Conservation (phyloP, 1,140 invertebrate genomes). For the Drosophila prosaltans region DNA sequence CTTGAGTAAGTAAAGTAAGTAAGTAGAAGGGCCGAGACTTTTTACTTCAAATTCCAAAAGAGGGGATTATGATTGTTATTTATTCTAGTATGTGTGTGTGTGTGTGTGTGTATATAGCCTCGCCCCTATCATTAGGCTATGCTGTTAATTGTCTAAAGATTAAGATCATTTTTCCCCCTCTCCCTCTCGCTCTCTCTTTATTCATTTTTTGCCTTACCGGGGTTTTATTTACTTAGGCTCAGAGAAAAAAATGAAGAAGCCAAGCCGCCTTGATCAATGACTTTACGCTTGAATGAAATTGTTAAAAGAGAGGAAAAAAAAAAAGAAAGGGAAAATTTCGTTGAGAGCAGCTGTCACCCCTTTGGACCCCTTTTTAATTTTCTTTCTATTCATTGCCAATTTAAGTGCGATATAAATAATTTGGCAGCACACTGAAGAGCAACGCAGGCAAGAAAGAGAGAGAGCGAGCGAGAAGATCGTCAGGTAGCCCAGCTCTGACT, state of each 20-base stretch:
- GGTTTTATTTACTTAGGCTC: slow-evolving; percentile 68
- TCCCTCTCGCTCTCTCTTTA: not conserved
- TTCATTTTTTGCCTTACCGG: slow-evolving; percentile 46
- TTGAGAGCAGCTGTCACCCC: slow-evolving; percentile 74
- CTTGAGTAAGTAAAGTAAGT: slow-evolving; percentile 30
- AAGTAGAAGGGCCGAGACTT: slow-evolving; percentile 20
- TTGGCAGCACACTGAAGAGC: slow-evolving; percentile 42
- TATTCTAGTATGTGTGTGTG: slow-evolving; percentile 22
- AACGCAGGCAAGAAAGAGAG: too few relatives aligned
- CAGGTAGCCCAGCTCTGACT: slow-evolving; percentile 66
- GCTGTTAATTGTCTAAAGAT: slow-evolving; percentile 70
- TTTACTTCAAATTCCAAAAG: slow-evolving; percentile 40
- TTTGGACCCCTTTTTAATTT: slow-evolving; percentile 35
- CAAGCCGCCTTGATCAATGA: slow-evolving; percentile 55
- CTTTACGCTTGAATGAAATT: slow-evolving; percentile 57
- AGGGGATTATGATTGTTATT: slow-evolving; percentile 65
- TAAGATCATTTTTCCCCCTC: slow-evolving; percentile 57
- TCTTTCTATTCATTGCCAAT: slow-evolving; percentile 77
- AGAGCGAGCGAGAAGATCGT: not conserved
- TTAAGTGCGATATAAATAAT: slow-evolving; percentile 80
- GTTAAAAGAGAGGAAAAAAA: slow-evolving; percentile 26
- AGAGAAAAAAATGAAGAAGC: slow-evolving; percentile 1
- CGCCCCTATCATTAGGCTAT: slow-evolving; percentile 68
- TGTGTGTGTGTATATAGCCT: slow-evolving; percentile 3
- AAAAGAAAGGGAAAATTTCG: not conserved